phyloP scores from a whole-genome alignment of 2,113 vertebrate genomes.

The Benitochromis conjunctus region DNA sequence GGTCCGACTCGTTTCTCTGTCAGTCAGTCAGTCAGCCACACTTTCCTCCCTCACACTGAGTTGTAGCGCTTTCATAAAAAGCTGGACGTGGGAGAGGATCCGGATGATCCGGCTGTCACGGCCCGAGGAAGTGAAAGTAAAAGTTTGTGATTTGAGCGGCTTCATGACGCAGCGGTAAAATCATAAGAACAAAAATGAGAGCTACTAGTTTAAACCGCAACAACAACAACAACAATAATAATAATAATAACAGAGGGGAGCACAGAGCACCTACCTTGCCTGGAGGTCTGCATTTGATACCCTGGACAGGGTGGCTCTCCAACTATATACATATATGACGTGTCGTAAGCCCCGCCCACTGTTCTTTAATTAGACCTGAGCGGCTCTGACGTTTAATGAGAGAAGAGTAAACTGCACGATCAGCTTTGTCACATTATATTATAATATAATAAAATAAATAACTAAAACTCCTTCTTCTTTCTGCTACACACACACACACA shows the following conservation, averaged over 20 bases:
- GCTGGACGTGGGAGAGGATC: not conserved
- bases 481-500: no score
- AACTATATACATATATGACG: not conserved
- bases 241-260: not conserved
- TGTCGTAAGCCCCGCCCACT: not conserved
- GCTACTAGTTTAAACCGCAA: not conserved
- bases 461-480: not conserved
- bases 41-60: not conserved
- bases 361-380: not conserved
- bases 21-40: not conserved
- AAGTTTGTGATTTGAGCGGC: not conserved
- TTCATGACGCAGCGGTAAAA: not conserved
- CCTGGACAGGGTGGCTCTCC: not conserved
- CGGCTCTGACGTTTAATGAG: not conserved
- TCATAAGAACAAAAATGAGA: not conserved
- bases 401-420: not conserved
- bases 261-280: not conserved
- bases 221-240: accelerated
- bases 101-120: not conserved
- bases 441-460: no score
- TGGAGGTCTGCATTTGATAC: not conserved
- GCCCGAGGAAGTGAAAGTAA: not conserved
- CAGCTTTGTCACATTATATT: accelerated
- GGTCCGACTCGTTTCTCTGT: not conserved
- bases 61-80: not conserved